These are phyloP conservation scores for Drosophila suzukii DNA, from an alignment of 1,140 invertebrate species.

Conservation along the genomic window DNA sequence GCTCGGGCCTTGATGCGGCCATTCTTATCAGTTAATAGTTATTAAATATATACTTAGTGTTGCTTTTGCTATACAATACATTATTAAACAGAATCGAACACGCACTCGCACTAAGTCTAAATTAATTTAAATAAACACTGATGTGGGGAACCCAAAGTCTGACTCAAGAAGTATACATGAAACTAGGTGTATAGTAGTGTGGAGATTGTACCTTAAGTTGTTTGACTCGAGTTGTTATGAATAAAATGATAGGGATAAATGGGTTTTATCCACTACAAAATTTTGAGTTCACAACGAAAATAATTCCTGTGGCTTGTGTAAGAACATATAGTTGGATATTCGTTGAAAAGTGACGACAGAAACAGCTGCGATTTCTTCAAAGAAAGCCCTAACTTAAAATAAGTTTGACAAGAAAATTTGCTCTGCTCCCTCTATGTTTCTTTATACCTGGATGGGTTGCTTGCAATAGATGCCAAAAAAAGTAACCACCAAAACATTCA, in stretches of 20 bases:
- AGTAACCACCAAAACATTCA: background rate
- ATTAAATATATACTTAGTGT: conserved; percentile 55
- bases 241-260: conserved; percentile 53
- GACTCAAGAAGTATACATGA: conserved; percentile 55
- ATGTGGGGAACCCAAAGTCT: conserved; percentile 46
- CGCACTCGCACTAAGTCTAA: conserved; percentile 41
- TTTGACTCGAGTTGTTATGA: conserved; percentile 51
- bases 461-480: background rate
- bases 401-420: conserved; percentile 31
- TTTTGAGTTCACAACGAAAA: background rate
- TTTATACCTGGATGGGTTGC: background rate
- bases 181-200: conserved; percentile 31
- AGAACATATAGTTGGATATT: conserved; percentile 1
- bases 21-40: conserved; percentile 35
- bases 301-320: background rate
- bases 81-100: conserved; percentile 18
- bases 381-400: conserved; percentile 22
- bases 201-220: conserved; percentile 43
- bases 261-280: conserved; percentile 3
- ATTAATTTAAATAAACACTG: conserved; percentile 62
- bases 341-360: conserved; percentile 2
- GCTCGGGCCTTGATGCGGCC: conserved; percentile 12
- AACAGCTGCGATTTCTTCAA: background rate
- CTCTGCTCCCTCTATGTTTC: conserved; percentile 10
- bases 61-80: conserved; percentile 42